Base-by-base conservation (phyloP, 2,113 vertebrate species). In the Plecturocebus donacophilus region DNA sequence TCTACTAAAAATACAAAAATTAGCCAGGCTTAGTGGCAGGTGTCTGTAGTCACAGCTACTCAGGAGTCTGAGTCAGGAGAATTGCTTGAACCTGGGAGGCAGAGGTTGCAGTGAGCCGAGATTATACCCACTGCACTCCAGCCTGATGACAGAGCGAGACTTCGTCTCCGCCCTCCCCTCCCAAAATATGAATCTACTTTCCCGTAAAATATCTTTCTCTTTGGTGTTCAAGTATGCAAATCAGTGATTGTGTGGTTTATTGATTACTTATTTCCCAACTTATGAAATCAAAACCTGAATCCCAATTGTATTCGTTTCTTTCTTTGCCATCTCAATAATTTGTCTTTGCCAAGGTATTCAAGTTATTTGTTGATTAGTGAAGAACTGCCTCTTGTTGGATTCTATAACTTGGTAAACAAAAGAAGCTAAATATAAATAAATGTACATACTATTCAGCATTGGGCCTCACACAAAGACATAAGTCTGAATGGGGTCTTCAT, bases 351-450 rank as follows among this genome's bases (percentile, higher is more conserved):
- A 5, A 38, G 20, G 30, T 90, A 17, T 56, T 90, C 38, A 45
- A 47, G 3, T 87, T 54, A 40, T 45, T 75, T 90, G 11, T 71
- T 71, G 14, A 14, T 64, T 76, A 87, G 42, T 91, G 13, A 96
- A 90, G 17, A 79, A 45, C 16, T 73, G 9, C 32, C 68, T 87
- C 35, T 54, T 77, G 32, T 42, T 79, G 3, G 49, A 87, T 12
- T 96, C 30, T 73, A 3, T 73, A 82, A 86, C 73, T 77, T 83
- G 56, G 20, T 61, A 68, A 96, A 47, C 58, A 88, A 87, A 90
- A n/a, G 35, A 54, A 87, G 5, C 38, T 38, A 38, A 49, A 13
- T 73, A 13, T 75, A 79, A 85, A 96, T 56, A 58, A 87, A 47
- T 70, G n/a, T 5, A 66, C 47, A 70, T 23, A 6, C 27, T 87